Conservation (phyloP, 1,140 invertebrate genomes). For the Eumeta japonica region DNA sequence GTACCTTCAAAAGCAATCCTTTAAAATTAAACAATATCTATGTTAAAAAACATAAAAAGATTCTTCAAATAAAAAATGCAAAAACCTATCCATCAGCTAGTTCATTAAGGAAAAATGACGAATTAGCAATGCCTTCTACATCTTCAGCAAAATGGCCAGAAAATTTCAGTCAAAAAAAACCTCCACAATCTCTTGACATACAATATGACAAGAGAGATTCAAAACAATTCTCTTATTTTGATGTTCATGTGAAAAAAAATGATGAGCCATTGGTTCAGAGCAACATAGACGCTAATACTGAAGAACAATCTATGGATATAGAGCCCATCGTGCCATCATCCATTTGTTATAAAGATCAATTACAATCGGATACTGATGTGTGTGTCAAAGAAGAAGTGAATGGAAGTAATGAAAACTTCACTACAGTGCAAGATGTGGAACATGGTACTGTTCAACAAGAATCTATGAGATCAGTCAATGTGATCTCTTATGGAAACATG, state of each 20-base stretch:
- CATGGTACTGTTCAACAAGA: conserved; percentile 28
- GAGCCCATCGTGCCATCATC: conserved; percentile 31
- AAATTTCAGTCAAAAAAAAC: conserved; percentile 34
- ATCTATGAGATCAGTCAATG: conserved; percentile 43
- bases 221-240: too few species aligned
- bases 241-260: too few species aligned
- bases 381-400: conserved; percentile 45
- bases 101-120: conserved; percentile 13
- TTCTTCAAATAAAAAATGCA: conserved; percentile 47
- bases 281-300: conserved; percentile 44
- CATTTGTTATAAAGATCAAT: conserved; percentile 17
- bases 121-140: conserved; percentile 27
- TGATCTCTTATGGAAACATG: conserved; percentile 44
- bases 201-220: too few species aligned
- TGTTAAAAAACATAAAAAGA: conserved; percentile 50
- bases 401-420: conserved; percentile 36
- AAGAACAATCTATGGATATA: conserved; percentile 46
- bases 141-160: conserved; percentile 26
- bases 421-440: conserved; percentile 23
- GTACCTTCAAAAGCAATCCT: conserved; percentile 25
- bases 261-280: conserved; percentile 49
- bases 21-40: conserved; percentile 45
- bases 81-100: conserved; percentile 18
- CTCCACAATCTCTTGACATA: too few species aligned
- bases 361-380: conserved; percentile 20